These are phyloP conservation scores for Solenopsis fugax DNA, from an alignment of 1,140 invertebrate species.

Conservation along the genomic window DNA sequence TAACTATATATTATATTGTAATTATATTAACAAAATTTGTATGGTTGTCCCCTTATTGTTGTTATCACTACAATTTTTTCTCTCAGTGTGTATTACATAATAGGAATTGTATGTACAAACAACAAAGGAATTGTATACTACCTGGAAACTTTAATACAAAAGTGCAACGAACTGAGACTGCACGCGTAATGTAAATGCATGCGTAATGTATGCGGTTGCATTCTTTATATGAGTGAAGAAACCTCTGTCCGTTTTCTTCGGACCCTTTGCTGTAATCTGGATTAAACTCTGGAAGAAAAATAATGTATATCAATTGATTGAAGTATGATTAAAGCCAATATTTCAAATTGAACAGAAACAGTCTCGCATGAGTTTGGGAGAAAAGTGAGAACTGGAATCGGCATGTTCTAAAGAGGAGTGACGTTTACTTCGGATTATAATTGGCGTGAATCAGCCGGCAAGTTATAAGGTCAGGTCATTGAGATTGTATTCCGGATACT, in stretches of 20 bases:
- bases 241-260: not conserved
- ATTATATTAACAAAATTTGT: too few species aligned
- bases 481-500: not conserved
- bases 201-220: not conserved
- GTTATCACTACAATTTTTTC: too few species aligned
- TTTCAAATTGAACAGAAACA: not conserved
- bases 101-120: not conserved
- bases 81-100: not conserved
- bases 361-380: not conserved
- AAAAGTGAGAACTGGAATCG: not conserved
- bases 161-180: not conserved
- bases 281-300: not conserved
- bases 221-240: not conserved
- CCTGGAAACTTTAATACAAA: not conserved
- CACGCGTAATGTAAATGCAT: not conserved
- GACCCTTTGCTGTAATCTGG: not conserved
- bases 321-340: not conserved
- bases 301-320: not conserved
- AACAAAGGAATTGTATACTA: too few species aligned
- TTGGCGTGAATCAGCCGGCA: not conserved
- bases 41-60: too few species aligned
- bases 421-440: constrained; percentile 1
- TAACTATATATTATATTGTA: too few species aligned
- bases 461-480: constrained; percentile 12
- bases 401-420: not conserved